A percentile compares a stretch with the other conserved stretches of the same genome.
Conservation (phyloP, 2,888 invertebrate genomes). For the Ophion ventricosus region DNA sequence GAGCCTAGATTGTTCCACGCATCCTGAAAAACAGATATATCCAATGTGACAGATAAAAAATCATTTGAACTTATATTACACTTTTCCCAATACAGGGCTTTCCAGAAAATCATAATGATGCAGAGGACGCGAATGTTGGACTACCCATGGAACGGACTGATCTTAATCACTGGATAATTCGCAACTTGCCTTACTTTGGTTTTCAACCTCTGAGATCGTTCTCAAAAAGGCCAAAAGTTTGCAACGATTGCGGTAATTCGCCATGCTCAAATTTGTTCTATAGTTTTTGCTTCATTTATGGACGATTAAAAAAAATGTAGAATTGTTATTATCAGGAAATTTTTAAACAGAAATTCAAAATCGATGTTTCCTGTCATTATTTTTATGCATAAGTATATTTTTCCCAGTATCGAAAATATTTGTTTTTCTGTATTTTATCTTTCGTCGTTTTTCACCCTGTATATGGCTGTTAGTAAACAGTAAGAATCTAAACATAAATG, state of each 20-base stretch:
- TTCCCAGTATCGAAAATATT: too few species aligned
- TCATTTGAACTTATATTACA: not conserved
- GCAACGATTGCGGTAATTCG: constrained; percentile 79
- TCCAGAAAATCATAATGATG: constrained; percentile 5
- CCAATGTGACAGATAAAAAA: not conserved
- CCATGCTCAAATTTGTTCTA: not conserved
- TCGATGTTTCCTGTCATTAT: too few species aligned
- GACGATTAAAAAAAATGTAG: too few species aligned
- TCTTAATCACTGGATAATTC: constrained; percentile 55
- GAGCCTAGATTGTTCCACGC: not conserved
- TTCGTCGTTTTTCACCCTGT: not conserved
- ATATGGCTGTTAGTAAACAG: too few species aligned
- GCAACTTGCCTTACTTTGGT: constrained; percentile 73
- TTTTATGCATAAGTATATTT: too few species aligned
- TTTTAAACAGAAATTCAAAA: too few species aligned
- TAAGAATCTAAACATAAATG: too few species aligned
- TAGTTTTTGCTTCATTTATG: not conserved
- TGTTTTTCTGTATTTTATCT: not conserved
- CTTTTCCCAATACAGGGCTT: constrained; percentile 24
- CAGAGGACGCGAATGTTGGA: not conserved
- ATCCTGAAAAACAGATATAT: not conserved
- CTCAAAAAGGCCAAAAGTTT: constrained; percentile 73
- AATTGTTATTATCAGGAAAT: too few species aligned
- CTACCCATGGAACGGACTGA: not conserved
- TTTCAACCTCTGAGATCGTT: constrained; percentile 69